These are phyloP conservation scores for Pseudorasbora parva DNA, from an alignment of 2,113 vertebrate species.

Conservation along the genomic window DNA sequence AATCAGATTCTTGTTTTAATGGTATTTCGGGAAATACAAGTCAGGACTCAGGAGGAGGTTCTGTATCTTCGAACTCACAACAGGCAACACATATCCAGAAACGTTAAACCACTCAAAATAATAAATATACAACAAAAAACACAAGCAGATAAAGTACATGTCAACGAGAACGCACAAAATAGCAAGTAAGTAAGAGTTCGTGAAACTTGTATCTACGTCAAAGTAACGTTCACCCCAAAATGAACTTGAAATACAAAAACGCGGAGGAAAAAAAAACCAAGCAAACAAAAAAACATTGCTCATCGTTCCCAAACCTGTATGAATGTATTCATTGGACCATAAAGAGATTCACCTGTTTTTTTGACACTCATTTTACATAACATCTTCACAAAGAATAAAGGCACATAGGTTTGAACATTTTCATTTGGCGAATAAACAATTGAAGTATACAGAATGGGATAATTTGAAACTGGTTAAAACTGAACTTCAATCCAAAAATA, in stretches of 20 bases:
- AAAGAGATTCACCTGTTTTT: too few relatives aligned
- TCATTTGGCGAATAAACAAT: not conserved
- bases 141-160: not conserved
- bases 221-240: not conserved
- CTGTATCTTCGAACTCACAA: not conserved
- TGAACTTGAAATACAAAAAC: not conserved
- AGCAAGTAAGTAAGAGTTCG: not conserved
- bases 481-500: not conserved
- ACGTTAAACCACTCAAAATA: not conserved
- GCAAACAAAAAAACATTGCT: not conserved
- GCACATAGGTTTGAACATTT: not conserved
- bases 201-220: not conserved
- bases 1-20: slow-evolving; percentile 16
- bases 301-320: not conserved
- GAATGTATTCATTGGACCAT: not conserved
- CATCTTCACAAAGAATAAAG: not conserved
- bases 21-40: not conserved
- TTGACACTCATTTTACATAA: not conserved
- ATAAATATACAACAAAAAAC: not conserved
- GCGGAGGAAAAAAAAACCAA: not conserved
- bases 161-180: not conserved
- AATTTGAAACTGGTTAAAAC: not conserved
- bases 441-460: not conserved
- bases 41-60: not conserved
- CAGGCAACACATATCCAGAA: not conserved